Evolutionary conservation across 2,113 vertebrate genomes (phyloP).

Genomic region (Maylandia zebra): DNA sequence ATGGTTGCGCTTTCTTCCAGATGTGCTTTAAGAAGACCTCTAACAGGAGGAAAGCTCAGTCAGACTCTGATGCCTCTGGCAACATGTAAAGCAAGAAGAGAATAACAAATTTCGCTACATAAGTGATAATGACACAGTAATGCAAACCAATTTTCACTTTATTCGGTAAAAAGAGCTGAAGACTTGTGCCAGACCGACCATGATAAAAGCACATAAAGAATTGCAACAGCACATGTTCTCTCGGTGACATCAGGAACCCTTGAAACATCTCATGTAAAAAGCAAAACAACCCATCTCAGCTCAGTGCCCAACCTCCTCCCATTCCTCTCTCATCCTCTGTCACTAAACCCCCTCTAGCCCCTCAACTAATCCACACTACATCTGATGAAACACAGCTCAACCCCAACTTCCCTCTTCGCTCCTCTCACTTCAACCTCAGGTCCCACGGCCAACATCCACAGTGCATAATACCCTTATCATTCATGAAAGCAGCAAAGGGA

Average conservation of each 20-base stretch:
- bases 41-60: neutral
- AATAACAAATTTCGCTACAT: neutral
- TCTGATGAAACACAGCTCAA: constrained; percentile 21
- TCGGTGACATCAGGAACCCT: neutral
- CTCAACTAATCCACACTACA: neutral
- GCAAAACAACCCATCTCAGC: neutral
- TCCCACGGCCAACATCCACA: constrained; percentile 41
- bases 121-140: neutral
- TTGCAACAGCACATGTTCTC: neutral
- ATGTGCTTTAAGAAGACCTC: neutral
- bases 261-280: neutral
- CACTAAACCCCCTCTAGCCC: neutral
- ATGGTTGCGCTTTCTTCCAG: neutral
- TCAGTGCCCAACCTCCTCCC: neutral
- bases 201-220: constrained; percentile 7
- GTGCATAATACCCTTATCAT: constrained; percentile 36
- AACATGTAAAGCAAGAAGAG: neutral
- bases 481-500: constrained; percentile 5
- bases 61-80: neutral
- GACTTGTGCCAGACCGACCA: neutral
- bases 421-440: constrained; percentile 23
- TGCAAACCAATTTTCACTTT: neutral
- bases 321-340: constrained; percentile 14
- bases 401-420: constrained; percentile 15
- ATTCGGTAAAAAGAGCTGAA: neutral